Evolutionary conservation across 1,140 invertebrate species (phyloP), one percentile per base, ranked within the genome.

Genomic region (Antheraea pernyi): DNA sequence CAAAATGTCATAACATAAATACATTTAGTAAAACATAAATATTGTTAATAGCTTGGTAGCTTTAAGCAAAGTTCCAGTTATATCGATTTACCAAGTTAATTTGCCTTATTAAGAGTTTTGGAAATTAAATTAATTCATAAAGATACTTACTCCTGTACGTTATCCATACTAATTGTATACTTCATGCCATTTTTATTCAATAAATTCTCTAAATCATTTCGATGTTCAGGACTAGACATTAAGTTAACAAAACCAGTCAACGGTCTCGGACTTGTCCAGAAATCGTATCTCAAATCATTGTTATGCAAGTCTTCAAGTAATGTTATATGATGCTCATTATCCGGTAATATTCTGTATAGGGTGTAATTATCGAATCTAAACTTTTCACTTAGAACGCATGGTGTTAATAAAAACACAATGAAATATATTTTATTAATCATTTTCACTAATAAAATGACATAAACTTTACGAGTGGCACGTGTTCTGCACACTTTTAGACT

Each of bases 141-240:
- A 48, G 18, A 16, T 75, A 91, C 88, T 88, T 78, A 91, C 88
- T 87, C 80, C 79, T 91, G 89, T 67, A 91, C 74, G 76, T 88
- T 87, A 19, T 70, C 16, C 67, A 81, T 76, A 16, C 76, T 68
- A 18, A 91, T 76, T 67, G 76, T 71, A 68, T 71, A 86, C 19
- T 81, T 70, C 7, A 91, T 80, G 30, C 72, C 59, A 68, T 87
- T 72, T 8, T 59, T 18, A 18, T 74, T 80, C 7, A 90, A 63
- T 36, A 83, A 39, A 68, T 64, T 74, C 78, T 87, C 85, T 53
- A 91, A 75, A 39, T 79, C 68, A 22, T n/a, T 63, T 71, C 82
- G 89, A 19, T 86, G 19, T 72, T 77, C 67, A 58, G 86, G 88
- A 67, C 81, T 82, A 0, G 85, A 79, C 67, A 90, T 64, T n/a